These are phyloP conservation scores for Ardeotis arabs DNA, from an alignment of 2,113 vertebrate genomes.

Conservation along the genomic window DNA sequence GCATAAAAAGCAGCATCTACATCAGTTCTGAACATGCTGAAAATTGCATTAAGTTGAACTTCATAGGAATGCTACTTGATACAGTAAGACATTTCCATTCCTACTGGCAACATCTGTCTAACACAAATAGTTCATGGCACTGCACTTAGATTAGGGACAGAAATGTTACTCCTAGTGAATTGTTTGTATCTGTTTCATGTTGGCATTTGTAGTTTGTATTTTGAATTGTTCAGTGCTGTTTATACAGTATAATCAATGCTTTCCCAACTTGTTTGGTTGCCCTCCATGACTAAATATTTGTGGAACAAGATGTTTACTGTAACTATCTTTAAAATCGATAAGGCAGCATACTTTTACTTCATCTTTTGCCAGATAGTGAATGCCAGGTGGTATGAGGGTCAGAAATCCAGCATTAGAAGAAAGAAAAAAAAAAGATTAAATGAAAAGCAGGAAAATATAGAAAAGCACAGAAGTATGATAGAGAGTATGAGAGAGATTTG, in stretches of 20 bases:
- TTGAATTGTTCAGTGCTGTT: constrained; percentile 71
- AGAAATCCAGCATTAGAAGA: constrained; percentile 22
- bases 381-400: constrained; percentile 44
- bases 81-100: constrained; percentile 55
- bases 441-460: not conserved
- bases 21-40: constrained; percentile 64
- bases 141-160: constrained; percentile 62
- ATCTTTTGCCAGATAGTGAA: constrained; percentile 66
- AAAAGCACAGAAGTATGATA: constrained; percentile 49
- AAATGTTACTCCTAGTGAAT: constrained; percentile 70
- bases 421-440: not conserved
- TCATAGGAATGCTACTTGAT: constrained; percentile 29
- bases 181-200: constrained; percentile 72
- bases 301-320: constrained; percentile 68
- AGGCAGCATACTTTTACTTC: constrained; percentile 60
- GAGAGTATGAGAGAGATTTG: constrained; percentile 32
- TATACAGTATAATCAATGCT: constrained; percentile 70
- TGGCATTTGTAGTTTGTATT: constrained; percentile 70
- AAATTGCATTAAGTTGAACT: constrained; percentile 49
- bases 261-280: constrained; percentile 68
- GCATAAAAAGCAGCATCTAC: constrained; percentile 17
- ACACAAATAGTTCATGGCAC: constrained; percentile 41
- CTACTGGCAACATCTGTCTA: constrained; percentile 45
- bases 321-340: constrained; percentile 68
- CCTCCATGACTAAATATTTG: constrained; percentile 72